These are phyloP conservation scores for Phymatocera aterrima DNA, from an alignment of 2,888 invertebrate species.

Conservation along the genomic window DNA sequence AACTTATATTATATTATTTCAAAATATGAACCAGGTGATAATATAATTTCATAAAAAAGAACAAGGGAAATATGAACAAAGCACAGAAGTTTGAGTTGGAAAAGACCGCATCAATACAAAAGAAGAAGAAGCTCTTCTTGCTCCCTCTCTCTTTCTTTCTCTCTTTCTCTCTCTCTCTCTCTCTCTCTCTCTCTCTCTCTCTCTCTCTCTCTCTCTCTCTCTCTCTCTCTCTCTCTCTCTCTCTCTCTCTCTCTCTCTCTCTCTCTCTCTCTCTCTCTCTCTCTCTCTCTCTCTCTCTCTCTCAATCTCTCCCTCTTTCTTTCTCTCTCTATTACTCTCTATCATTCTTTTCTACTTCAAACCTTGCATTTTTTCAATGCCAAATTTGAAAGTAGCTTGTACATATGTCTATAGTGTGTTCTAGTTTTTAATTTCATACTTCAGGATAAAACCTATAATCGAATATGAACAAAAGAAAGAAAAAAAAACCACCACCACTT, in stretches of 20 bases:
- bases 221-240: slow-evolving; percentile 28
- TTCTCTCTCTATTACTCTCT: no score
- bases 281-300: slow-evolving; percentile 27
- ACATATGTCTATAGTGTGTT: slow-evolving; percentile 66
- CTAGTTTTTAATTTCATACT: slow-evolving; percentile 59
- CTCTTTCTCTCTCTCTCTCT: slow-evolving; percentile 32
- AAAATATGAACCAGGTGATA: background rate
- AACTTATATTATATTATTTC: background rate
- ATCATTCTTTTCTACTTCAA: slow-evolving; percentile 45
- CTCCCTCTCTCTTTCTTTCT: slow-evolving; percentile 18
- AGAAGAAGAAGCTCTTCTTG: slow-evolving; percentile 42
- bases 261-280: slow-evolving; percentile 17
- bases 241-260: slow-evolving; percentile 29
- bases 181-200: slow-evolving; percentile 23
- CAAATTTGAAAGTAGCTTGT: slow-evolving; percentile 62
- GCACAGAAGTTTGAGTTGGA: background rate
- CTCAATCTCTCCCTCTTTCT: slow-evolving; percentile 6
- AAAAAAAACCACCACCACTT: no score
- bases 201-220: slow-evolving; percentile 20
- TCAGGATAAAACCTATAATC: slow-evolving; percentile 18
- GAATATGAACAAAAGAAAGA: background rate
- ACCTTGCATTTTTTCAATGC: slow-evolving; percentile 55
- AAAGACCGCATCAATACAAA: no score
- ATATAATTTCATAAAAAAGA: slow-evolving; percentile 29
- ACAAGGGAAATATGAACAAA: background rate